Base-by-base conservation (phyloP, 30 jellyfish, hydroid and myxozoan genomes). In the Aurelia aurita region DNA sequence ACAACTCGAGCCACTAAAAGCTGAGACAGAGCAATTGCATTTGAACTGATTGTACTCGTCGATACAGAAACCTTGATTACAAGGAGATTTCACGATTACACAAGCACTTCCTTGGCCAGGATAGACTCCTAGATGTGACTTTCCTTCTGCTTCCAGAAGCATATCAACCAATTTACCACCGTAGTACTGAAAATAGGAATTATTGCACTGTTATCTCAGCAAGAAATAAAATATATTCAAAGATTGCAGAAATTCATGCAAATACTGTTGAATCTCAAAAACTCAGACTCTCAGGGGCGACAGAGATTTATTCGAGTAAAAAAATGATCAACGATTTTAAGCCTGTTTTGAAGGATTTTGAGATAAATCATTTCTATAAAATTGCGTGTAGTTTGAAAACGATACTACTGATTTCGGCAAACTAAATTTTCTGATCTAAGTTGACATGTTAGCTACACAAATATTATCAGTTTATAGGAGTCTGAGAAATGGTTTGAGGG, bases 101-200 rank as follows among this genome's bases (percentile, higher is more conserved):
- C 99, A 95, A 12, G 98, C 97, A 20, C 98, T 89, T 3, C 99
- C 99, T 84, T 97, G 95, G 5, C 99, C 99, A 22, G 99, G 99
- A 60, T 89, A 89, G 2, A 95, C 99, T 34, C 99, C 99, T 29
- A 76, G 65, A 31, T 73, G 77, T 22, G 92, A 91, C 29, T 68
- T 82, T 15, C 97, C 97, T 20, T 77, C 89, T 11, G 98, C 96
- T 49, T 74, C 87, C 35, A 35, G 32, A 0, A 95, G 95, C 32
- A 95, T 54, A 67, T 95, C 94, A 45, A 90, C 97, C 15, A 95
- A 82, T 53, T 96, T 88, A 2, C 99, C 99, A 29, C 89, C 96
- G 28, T 86, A 97, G 54, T 89, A 95, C 99, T 95, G 61, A 11
- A 73, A 66, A 14, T 19, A 57, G 39, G 69, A 63, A 46, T 49